Evolutionary conservation across 1,140 invertebrate species (phyloP), one percentile per base, ranked within the genome.

Genomic region (Bombus soroeensis): DNA sequence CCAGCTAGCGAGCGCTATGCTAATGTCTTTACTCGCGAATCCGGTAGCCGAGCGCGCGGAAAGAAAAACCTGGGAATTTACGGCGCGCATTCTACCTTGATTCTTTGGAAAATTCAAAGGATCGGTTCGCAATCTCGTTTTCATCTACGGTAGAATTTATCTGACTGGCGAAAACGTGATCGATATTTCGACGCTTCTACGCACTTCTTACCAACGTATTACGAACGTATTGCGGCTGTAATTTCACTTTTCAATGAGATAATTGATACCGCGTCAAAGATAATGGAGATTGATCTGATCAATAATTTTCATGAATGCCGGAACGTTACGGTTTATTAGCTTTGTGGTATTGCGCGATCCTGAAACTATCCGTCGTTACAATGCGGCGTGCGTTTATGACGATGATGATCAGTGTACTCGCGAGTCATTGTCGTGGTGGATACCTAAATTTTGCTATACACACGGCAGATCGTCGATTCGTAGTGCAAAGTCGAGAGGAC

Each of bases 1-100:
- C 91, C 92, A 92, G 89, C 90, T 79, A 89, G 87, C 87, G 72
- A 92, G 87, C 84, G 80, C 79, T 90, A 90, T 91, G 92, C 87
- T 92, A 92, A 93, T 92, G 89, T 89, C 77, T 83, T 88, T 89
- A 92, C 88, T 88, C 87, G 90, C 82, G 79, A 87, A 90, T 76
- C 92, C 84, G 87, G 88, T 94, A 87, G 87, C 90, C 32, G 10
- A 88, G 85, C 83, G 75, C 88, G 91, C 83, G 75, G 86, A 92
- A 93, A 93, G 85, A 78, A 57, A 70, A 89, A 81, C 78, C 70
- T 37, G 53, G 18, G 73, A 78, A 70, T 64, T 75, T 85, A 82
- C 77, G 71, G 82, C 22, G 62, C 53, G 8, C 47, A 3, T n/a
- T 37, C 71, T n/a, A 75, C 62, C n/a, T 32, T 12, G 25, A 37